These are phyloP conservation scores for Mesorhabditis belari DNA, from an alignment of 2,888 invertebrate species.

Conservation along the genomic window DNA sequence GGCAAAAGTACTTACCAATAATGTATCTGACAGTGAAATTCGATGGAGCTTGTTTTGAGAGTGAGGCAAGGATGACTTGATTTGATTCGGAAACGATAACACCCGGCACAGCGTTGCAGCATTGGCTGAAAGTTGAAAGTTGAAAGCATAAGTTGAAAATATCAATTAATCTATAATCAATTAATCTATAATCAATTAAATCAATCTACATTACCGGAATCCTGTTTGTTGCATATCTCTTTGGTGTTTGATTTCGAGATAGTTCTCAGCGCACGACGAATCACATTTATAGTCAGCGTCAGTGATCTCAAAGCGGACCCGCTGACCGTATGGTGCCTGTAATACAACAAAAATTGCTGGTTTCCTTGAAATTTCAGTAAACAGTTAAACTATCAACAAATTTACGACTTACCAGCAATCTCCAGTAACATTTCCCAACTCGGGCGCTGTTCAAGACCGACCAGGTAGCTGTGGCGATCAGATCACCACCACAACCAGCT, in stretches of 20 bases:
- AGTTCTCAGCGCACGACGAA: constrained; percentile 34
- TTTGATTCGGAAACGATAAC: constrained; percentile 23
- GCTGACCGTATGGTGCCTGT: constrained; percentile 21
- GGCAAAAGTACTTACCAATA: constrained; percentile 12
- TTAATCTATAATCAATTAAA: not conserved
- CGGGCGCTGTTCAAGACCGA: constrained; percentile 18
- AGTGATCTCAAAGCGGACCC: constrained; percentile 30
- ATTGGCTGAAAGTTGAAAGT: constrained; percentile 23
- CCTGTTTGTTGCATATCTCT: constrained; percentile 30
- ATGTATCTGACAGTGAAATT: constrained; percentile 37
- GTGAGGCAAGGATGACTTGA: constrained; percentile 25
- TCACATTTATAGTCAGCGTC: constrained; percentile 32
- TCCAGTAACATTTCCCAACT: constrained; percentile 30
- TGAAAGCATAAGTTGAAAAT: not conserved
- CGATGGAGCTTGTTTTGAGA: constrained; percentile 16
- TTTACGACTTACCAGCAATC: constrained; percentile 16
- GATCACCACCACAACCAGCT: constrained; percentile 35
- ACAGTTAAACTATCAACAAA: not conserved
- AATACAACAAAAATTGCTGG: not conserved
- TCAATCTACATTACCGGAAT: constrained; percentile 15
- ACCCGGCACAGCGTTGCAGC: constrained; percentile 35
- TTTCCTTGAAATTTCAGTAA: not conserved
- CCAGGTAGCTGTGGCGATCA: constrained; percentile 22
- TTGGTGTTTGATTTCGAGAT: constrained; percentile 31
- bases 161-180: not conserved